A percentile compares a stretch with the other conserved stretches of the same genome.
phyloP scores from a whole-genome alignment of 2,113 vertebrate species.

The Geothlypis trichas region DNA sequence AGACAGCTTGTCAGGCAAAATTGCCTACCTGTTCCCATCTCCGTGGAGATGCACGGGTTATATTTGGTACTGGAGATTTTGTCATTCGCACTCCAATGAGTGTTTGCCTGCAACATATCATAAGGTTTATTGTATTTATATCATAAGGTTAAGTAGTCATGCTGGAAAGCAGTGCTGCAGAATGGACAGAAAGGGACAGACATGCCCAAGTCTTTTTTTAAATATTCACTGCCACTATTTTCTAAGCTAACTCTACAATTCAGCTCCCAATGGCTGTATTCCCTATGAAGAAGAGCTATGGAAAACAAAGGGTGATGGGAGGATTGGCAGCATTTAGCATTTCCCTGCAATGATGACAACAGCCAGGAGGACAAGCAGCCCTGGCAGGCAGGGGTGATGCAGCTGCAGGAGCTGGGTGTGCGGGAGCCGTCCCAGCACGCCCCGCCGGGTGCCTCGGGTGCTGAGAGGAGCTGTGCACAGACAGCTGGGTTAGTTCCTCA shows the following conservation, averaged over 20 bases:
- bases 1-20: background rate
- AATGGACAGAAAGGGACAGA: background rate
- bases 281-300: background rate
- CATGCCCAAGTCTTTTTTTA: background rate
- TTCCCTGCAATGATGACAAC: background rate
- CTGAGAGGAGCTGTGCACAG: background rate
- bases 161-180: background rate
- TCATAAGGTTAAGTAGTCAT: background rate
- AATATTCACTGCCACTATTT: background rate
- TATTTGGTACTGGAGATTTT: constrained; percentile 11
- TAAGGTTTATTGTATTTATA: background rate
- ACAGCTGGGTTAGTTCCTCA: background rate
- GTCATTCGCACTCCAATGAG: background rate
- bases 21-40: constrained; percentile 10
- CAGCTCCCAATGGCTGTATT: background rate
- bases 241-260: background rate
- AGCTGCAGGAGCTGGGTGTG: rapidly evolving
- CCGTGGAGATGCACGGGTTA: background rate
- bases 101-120: background rate
- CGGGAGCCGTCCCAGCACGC: rapidly evolving
- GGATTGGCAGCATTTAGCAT: background rate
- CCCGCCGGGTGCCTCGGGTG: rapidly evolving
- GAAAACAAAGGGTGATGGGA: background rate
- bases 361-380: background rate
- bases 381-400: background rate